Percentiles rank a stretch among this genome's conserved stretches.
These are phyloP conservation scores for Phrynocephalus forsythii DNA, from an alignment of 2,797 vertebrate genomes.

Conservation along the genomic window DNA sequence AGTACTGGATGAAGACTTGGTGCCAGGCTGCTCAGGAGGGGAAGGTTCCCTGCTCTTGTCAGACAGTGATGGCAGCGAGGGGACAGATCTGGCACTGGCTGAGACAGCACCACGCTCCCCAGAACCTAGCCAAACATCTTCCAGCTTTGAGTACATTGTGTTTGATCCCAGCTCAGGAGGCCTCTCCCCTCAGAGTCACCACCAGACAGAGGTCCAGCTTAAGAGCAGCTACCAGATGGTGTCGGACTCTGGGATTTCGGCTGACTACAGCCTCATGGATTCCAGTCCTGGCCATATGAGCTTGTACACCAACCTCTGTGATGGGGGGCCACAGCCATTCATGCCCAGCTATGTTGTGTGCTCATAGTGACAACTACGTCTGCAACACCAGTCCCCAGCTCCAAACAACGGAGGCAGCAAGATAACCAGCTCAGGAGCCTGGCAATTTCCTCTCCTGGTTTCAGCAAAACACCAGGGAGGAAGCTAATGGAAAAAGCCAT, in stretches of 20 bases:
- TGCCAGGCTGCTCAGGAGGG: conserved; percentile 39
- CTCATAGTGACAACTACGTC: conserved; percentile 39
- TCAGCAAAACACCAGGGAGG: not conserved
- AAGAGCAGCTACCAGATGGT: conserved; percentile 86
- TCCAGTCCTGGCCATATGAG: conserved; percentile 72
- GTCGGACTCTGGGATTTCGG: conserved; percentile 87
- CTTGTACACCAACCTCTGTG: conserved; percentile 82
- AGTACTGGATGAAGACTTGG: conserved; percentile 66
- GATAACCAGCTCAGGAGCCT: not conserved
- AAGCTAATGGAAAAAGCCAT: not conserved
- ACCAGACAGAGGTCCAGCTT: conserved; percentile 73
- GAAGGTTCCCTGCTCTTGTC: not conserved
- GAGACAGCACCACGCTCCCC: not conserved
- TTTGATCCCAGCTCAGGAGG: conserved; percentile 71
- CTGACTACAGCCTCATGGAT: conserved; percentile 83
- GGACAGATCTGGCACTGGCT: not conserved
- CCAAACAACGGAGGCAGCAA: not conserved
- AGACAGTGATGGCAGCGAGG: not conserved
- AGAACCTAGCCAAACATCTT: conserved; percentile 75
- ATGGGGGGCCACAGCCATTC: conserved; percentile 71
- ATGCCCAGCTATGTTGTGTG: conserved; percentile 65
- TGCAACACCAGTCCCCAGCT: not conserved
- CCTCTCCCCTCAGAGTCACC: conserved; percentile 70
- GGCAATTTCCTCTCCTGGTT: not conserved
- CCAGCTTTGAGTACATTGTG: conserved; percentile 76